phyloP scores from a whole-genome alignment of 2,888 invertebrate genomes.

The Tuberolachnus salignus region DNA sequence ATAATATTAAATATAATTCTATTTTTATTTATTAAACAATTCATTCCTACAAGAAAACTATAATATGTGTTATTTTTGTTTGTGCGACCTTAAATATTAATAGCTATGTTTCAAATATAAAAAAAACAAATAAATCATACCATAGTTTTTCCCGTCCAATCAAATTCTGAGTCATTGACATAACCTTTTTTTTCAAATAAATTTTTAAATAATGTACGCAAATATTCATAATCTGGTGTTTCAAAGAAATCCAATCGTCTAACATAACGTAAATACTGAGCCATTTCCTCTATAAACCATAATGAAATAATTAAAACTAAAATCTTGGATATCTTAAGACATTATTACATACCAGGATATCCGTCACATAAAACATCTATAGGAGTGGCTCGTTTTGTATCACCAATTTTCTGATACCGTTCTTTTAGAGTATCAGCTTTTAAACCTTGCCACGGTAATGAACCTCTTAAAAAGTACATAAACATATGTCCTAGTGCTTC shows the following conservation, averaged over 20 bases:
- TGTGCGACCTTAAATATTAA: constrained; percentile 25
- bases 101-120: constrained; percentile 53
- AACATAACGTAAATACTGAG: constrained; percentile 96
- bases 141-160: constrained; percentile 89
- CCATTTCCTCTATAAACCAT: constrained; percentile 84
- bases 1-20: too few relatives aligned
- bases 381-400: constrained; percentile 98
- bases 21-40: not conserved
- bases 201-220: constrained; percentile 92
- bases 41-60: not conserved
- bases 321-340: not conserved
- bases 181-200: constrained; percentile 86
- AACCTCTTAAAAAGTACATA: constrained; percentile 99
- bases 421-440: constrained; percentile 99
- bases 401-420: constrained; percentile 99
- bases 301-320: not conserved
- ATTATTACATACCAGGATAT: constrained; percentile 66
- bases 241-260: constrained; percentile 98
- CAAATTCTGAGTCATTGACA: constrained; percentile 89
- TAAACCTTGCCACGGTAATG: constrained; percentile 99
- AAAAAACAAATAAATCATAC: constrained; percentile 61
- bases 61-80: not conserved
- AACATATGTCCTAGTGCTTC: constrained; percentile 99
- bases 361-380: constrained; percentile 85
- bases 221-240: constrained; percentile 98